Percentiles rank a stretch among this genome's conserved stretches.
Evolutionary conservation across 30 jellyfish, hydroid and myxozoan genomes (phyloP).

Genomic region (Hydractinia echinata): DNA sequence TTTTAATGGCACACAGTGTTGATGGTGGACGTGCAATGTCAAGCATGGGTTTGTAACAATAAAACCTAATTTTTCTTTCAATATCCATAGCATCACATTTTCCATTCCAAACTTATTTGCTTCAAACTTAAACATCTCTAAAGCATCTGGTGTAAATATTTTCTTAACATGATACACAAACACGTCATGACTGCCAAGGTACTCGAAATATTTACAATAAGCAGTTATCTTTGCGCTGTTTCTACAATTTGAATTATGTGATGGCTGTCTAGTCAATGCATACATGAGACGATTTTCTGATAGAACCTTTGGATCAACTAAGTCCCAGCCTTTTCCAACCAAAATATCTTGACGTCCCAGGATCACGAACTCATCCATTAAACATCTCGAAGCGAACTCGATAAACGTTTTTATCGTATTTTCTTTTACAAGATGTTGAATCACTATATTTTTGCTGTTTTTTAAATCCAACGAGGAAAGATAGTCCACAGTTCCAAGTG

Average conservation of each 20-base stretch:
- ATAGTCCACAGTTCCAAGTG: slow-evolving; percentile 12
- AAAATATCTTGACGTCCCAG: slow-evolving; percentile 34
- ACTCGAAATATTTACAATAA: slow-evolving; percentile 44
- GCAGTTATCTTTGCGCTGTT: slow-evolving; percentile 26
- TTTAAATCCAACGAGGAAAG: slow-evolving; percentile 17
- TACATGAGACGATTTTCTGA: slow-evolving; percentile 16
- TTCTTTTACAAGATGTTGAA: slow-evolving; percentile 25
- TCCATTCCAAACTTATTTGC: slow-evolving; percentile 59
- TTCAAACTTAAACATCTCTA: slow-evolving; percentile 23
- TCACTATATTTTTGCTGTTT: slow-evolving; percentile 30
- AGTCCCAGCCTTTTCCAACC: slow-evolving; percentile 43
- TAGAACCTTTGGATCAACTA: background rate
- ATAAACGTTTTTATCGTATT: background rate
- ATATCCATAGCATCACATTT: slow-evolving; percentile 39
- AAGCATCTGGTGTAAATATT: background rate
- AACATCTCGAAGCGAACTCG: slow-evolving; percentile 27
- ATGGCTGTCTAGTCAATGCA: slow-evolving; percentile 45
- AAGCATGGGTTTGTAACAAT: slow-evolving; percentile 57
- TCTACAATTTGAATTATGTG: slow-evolving; percentile 29
- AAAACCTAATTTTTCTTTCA: slow-evolving; percentile 28
- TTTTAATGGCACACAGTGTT: slow-evolving; percentile 56
- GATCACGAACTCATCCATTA: slow-evolving; percentile 23
- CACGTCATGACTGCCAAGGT: slow-evolving; percentile 71
- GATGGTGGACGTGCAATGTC: slow-evolving; percentile 51
- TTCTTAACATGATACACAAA: slow-evolving; percentile 34